These are phyloP conservation scores for Diabrotica balteata DNA, from an alignment of 2,888 invertebrate species.

Conservation along the genomic window DNA sequence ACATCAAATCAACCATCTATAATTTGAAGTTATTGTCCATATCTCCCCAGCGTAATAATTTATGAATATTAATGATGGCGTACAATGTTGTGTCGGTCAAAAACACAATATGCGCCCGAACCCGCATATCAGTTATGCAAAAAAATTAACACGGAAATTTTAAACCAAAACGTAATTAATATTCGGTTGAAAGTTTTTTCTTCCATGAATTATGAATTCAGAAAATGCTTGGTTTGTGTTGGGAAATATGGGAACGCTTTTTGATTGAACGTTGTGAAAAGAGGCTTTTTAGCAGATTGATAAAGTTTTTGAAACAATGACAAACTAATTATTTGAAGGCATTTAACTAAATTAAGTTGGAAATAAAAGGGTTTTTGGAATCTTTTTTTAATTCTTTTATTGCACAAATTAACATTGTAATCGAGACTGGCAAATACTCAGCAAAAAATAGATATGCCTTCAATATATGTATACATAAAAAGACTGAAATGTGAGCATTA, in stretches of 20 bases:
- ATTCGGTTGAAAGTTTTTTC: conserved; percentile 3
- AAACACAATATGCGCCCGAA: conserved; percentile 22
- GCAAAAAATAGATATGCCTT: no score
- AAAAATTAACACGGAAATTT: conserved; percentile 15
- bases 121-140: conserved; percentile 12
- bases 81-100: conserved; percentile 16
- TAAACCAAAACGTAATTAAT: conserved; percentile 7
- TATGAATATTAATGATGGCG: conserved; percentile 53
- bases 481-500: no score
- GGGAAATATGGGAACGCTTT: neutral
- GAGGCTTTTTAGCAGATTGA: no score
- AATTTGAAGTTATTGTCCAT: conserved; percentile 58
- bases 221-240: conserved; percentile 2
- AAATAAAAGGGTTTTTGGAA: no score
- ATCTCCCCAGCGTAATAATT: conserved; percentile 53
- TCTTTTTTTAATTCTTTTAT: no score
- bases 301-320: no score
- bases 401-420: no score
- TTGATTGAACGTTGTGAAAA: no score
- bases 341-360: no score
- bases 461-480: no score
- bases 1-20: conserved; percentile 48
- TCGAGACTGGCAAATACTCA: no score
- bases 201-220: conserved; percentile 8
- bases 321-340: no score